These are phyloP conservation scores for Stichopus horrens DNA, from an alignment of 53 echinoderm and acorn worm species.

Conservation along the genomic window DNA sequence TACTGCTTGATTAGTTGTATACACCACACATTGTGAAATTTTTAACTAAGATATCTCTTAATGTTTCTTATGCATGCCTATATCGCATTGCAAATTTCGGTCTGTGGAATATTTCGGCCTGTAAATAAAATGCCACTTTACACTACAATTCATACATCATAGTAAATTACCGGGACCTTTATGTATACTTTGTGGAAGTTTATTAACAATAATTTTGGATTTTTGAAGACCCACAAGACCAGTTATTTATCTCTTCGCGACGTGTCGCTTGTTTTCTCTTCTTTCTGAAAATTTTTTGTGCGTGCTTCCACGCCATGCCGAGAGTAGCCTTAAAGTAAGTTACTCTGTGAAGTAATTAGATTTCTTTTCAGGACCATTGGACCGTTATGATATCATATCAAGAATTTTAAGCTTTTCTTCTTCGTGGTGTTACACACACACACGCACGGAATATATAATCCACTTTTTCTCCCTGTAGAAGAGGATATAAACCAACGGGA, in stretches of 20 bases:
- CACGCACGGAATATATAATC: neutral
- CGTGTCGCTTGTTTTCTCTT: neutral
- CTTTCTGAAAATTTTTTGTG: neutral
- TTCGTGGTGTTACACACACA: neutral
- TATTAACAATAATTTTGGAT: too few species aligned
- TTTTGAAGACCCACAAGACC: too few species aligned
- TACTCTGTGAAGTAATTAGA: constrained; percentile 18
- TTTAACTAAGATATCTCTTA: too few species aligned
- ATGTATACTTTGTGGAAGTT: too few species aligned
- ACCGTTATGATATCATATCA: constrained; percentile 19
- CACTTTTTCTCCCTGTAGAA: neutral
- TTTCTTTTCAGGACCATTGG: constrained; percentile 28
- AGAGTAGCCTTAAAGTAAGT: constrained; percentile 16
- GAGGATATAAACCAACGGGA: neutral
- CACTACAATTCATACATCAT: too few species aligned
- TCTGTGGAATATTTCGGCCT: too few species aligned
- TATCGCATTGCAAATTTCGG: too few species aligned
- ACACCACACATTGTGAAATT: too few species aligned
- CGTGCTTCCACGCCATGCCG: neutral
- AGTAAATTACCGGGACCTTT: too few species aligned
- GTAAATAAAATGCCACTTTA: too few species aligned
- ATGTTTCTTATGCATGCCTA: too few species aligned
- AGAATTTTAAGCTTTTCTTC: neutral
- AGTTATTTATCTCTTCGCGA: neutral
- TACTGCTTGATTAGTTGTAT: too few species aligned